Evolutionary conservation across 2,888 invertebrate genomes (phyloP).

Genomic region (Lasioglossum calceatum): DNA sequence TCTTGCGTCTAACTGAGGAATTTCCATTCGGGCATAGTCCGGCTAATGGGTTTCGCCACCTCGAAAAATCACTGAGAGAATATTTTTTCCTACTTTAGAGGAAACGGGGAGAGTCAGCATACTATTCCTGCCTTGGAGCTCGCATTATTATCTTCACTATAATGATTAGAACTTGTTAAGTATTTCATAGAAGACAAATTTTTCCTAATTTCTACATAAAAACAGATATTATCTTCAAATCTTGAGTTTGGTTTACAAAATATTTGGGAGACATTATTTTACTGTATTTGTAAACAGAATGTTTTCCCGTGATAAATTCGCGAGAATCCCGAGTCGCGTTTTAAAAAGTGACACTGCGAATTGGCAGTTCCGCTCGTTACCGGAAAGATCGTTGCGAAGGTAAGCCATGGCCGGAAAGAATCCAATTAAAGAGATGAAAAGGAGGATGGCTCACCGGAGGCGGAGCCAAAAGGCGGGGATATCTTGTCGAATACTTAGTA

Average conservation of each 20-base stretch:
- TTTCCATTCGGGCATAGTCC: not conserved
- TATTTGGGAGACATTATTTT: too few species aligned
- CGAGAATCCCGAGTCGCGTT: not conserved
- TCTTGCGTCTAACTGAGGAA: not conserved
- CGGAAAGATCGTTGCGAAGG: not conserved
- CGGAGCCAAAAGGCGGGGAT: too few species aligned
- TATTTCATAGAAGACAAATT: too few species aligned
- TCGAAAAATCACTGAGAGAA: not conserved
- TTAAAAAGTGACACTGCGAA: not conserved
- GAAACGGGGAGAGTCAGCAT: not conserved
- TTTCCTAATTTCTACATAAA: too few species aligned
- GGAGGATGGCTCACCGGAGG: not conserved
- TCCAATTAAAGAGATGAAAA: not conserved
- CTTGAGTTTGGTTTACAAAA: too few species aligned
- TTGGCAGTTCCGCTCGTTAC: not conserved
- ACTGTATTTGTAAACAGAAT: too few species aligned
- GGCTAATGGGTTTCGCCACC: not conserved
- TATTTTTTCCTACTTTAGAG: not conserved
- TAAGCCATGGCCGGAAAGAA: not conserved
- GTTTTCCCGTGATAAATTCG: too few species aligned
- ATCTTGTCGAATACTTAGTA: constrained; percentile 6
- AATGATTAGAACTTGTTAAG: too few species aligned
- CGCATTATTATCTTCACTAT: too few species aligned
- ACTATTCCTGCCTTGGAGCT: too few species aligned
- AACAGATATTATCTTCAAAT: too few species aligned